Base-by-base conservation (phyloP, 2,113 vertebrate species). In the Melozone crissalis region DNA sequence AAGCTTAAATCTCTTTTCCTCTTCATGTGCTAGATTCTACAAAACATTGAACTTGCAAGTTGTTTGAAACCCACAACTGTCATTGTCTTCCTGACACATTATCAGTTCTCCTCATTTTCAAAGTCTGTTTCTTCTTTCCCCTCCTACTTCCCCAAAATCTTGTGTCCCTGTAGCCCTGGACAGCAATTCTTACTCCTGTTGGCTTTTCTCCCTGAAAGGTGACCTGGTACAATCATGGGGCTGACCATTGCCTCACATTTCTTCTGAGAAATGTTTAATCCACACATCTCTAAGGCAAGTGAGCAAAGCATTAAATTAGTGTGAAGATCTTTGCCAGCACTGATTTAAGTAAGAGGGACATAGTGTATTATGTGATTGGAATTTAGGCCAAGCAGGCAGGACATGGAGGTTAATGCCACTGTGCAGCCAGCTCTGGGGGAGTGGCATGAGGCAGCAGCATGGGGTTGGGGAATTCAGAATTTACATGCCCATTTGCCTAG, bases 221-320 rank as follows among this genome's bases (percentile, higher is more conserved):
- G 59, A 85, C 35, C 61, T 4, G n/a, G 52, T 54, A 54, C 28
- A 54, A 35, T 84, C 78, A 26, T 7, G 31, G 54, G 69, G 49
- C 77, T 84, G 91, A 61, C 87, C 54, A 35, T 17, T 51, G 39
- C 49, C 49, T 91, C 63, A 39, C 10, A 3, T 81, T 33, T 69
- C 47, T 92, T 87, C 69, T 35, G 51, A 91, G 82, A 90, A 83
- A 55, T 69, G 35, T 91, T 93, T 93, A 91, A 97, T 92, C 92
- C 79, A 46, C 79, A 33, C 15, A 8, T 65, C 41, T 88, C 85
- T 86, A 46, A 84, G 52, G 83, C n/a, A 6, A 90, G 65, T 0
- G 37, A 96, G 76, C 65, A 90, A 69, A 87, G 80, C 73, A 82
- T 94, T 92, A 92, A 84, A 94, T 90, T 78, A 96, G 73, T 5